Base-by-base conservation (phyloP, 2,888 invertebrate species). In the Lasiommata megera region DNA sequence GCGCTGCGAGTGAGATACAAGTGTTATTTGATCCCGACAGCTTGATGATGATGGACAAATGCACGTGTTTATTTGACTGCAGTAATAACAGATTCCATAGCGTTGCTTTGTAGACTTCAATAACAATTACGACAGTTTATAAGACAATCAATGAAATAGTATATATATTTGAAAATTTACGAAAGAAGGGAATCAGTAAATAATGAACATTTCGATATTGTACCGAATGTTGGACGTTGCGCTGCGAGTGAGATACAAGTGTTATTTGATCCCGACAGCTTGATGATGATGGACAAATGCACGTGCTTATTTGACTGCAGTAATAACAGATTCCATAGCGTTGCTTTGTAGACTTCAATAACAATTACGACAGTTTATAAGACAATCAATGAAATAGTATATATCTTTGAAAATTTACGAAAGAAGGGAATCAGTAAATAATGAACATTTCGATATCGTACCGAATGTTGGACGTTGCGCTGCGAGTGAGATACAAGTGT, bases 381-480 rank as follows among this genome's bases (percentile, higher is more conserved):
- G n/a, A n/a, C n/a, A n/a, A n/a, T n/a, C n/a, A n/a, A n/a, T n/a
- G n/a, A n/a, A n/a, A n/a, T n/a, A n/a, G n/a, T n/a, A n/a, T n/a
- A n/a, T n/a, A n/a, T n/a, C n/a, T n/a, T n/a, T n/a, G n/a, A n/a
- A n/a, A n/a, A n/a, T n/a, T n/a, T n/a, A n/a, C n/a, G n/a, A n/a
- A n/a, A n/a, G n/a, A n/a, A n/a, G n/a, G n/a, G n/a, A n/a, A n/a
- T n/a, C n/a, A n/a, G n/a, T n/a, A n/a, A n/a, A n/a, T n/a, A n/a
- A n/a, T n/a, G 58, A 62, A 60, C 29, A 54, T 60, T 58, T 50
- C 38, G 59, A 60, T 65, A 61, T 61, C 60, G 61, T 65, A 55
- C 55, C 52, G 55, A 62, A 60, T 43, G 55, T 60, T 60, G 52
- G 54, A 60, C 48, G 55, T 60, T 60, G 54, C 56, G 47, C 54